Percentiles rank a stretch among this genome's conserved stretches.
These are phyloP conservation scores for Cuniculus paca DNA, from an alignment of 2,797 vertebrate species.

Conservation along the genomic window DNA sequence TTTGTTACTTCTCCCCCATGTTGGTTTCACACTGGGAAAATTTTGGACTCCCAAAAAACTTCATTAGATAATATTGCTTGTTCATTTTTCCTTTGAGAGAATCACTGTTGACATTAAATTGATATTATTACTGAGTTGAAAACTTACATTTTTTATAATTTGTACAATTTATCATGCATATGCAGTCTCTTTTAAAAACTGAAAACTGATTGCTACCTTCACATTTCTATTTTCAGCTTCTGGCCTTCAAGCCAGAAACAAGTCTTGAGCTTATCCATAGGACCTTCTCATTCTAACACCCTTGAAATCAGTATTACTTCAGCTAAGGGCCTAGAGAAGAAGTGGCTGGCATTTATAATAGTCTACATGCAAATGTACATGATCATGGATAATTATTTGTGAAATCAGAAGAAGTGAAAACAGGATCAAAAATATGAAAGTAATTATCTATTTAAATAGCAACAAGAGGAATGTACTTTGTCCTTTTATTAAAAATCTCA, in stretches of 20 bases:
- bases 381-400: background rate
- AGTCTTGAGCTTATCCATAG: background rate
- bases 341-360: background rate
- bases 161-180: background rate
- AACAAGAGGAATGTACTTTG: background rate
- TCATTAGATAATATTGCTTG: background rate
- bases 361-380: background rate
- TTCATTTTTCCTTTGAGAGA: background rate
- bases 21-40: background rate
- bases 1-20: background rate
- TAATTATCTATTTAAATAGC: background rate
- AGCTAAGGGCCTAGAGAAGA: background rate
- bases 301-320: constrained; percentile 40
- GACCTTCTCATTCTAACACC: background rate
- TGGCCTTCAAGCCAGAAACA: background rate
- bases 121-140: background rate
- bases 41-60: background rate
- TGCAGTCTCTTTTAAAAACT: background rate
- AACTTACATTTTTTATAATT: constrained; percentile 36
- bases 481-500: background rate
- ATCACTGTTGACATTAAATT: background rate
- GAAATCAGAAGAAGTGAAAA: background rate
- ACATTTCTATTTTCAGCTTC: background rate
- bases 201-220: constrained; percentile 23
- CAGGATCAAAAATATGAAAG: constrained; percentile 5